These are phyloP conservation scores for Mastigias papua DNA, from an alignment of 30 jellyfish, hydroid and myxozoan genomes.

Conservation along the genomic window DNA sequence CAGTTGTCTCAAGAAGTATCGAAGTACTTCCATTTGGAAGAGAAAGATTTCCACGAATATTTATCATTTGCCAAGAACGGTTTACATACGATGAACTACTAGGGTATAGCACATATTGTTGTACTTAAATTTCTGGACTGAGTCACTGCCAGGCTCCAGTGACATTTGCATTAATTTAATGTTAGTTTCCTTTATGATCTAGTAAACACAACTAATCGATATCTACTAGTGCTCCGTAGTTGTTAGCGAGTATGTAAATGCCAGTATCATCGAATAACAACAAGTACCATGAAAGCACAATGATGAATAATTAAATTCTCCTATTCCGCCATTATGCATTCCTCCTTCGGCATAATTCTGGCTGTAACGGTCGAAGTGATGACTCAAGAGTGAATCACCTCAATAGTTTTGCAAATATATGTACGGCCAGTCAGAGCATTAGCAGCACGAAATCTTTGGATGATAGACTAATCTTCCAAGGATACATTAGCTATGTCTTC, in stretches of 20 bases:
- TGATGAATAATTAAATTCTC: constrained; percentile 70
- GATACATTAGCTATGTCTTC: constrained; percentile 42
- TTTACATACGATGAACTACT: no score
- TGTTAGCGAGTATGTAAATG: neutral
- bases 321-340: constrained; percentile 60
- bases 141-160: no score
- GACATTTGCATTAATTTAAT: no score
- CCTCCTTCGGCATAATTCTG: constrained; percentile 74
- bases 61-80: no score
- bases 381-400: constrained; percentile 44
- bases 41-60: no score
- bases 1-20: no score
- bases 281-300: neutral
- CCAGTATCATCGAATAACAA: neutral
- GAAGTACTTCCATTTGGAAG: no score
- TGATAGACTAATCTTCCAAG: constrained; percentile 18
- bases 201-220: neutral
- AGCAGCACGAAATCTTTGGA: neutral
- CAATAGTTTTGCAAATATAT: neutral
- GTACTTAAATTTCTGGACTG: no score
- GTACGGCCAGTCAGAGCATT: neutral
- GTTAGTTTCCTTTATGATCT: neutral
- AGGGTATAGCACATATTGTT: no score
- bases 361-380: constrained; percentile 45
- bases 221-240: neutral